Evolutionary conservation across 2,113 vertebrate species (phyloP), one percentile per base, ranked within the genome.

Genomic region (Anas platyrhynchos): DNA sequence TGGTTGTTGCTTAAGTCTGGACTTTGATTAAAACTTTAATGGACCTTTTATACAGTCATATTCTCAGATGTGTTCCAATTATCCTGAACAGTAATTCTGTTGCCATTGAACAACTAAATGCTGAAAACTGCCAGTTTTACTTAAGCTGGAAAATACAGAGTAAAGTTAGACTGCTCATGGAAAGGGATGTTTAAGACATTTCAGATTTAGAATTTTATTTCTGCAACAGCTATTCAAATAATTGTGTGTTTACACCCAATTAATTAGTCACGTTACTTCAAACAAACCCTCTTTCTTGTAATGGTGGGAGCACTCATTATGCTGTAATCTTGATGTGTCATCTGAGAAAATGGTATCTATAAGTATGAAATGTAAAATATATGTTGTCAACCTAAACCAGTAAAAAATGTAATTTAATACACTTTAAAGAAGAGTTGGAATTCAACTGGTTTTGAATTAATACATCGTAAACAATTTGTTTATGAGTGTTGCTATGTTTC

Each of bases 181-280:
- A 48, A 86, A 86, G 41, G n/a, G 26, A 23, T 88, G 71, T 61
- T 88, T 86, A 92, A 96, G 83, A 87, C 62, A 80, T 92, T 93
- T 83, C 68, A 3, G 8, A 75, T 66, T 89, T 73, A 82, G 20
- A 58, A 2, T 73, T 89, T 88, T 59, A 72, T 95, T 96, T 89
- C 76, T 71, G 34, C 46, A 68, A 52, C 34, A 83, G 41, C 55
- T 61, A 43, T 80, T 85, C 68, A 77, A 71, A 32, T 82, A 82
- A 41, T 50, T 48, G 23, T n/a, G 75, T 27, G 72, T 74, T 86
- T 86, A 41, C 56, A 86, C 29, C 38, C 79, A 93, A 87, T 83
- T 36, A 76, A 46, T 66, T 61, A 17, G 12, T 63, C 7, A 1
- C 6, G 29, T 63, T 96, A 31, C 13, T 80, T 91, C 61, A 91